Evolutionary conservation across 1,140 invertebrate species (phyloP).

Genomic region (Drosophila mojavensis): DNA sequence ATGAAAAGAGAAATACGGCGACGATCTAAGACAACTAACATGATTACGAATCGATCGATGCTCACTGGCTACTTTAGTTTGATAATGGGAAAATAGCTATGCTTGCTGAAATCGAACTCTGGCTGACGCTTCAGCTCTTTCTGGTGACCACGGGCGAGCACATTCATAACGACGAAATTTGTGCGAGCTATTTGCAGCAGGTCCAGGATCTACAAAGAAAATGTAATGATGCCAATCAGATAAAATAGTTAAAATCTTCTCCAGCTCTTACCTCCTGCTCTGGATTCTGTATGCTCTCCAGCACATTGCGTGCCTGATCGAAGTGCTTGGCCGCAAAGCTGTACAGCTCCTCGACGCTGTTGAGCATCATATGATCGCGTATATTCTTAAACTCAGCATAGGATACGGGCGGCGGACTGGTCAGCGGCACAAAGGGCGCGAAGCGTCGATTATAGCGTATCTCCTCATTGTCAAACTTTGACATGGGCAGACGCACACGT

Average conservation of each 20-base stretch:
- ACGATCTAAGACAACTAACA: slow-evolving; percentile 18
- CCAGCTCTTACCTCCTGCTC: slow-evolving; percentile 90
- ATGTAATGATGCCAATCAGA: neutral
- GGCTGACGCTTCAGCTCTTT: slow-evolving; percentile 92
- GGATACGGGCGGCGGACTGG: slow-evolving; percentile 95
- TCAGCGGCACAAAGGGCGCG: slow-evolving; percentile 92
- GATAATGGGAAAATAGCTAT: slow-evolving; percentile 96
- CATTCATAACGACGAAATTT: slow-evolving; percentile 97
- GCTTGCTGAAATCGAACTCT: slow-evolving; percentile 95
- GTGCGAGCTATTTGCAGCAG: slow-evolving; percentile 95
- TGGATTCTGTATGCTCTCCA: slow-evolving; percentile 91
- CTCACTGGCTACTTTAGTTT: slow-evolving; percentile 86
- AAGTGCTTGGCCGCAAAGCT: slow-evolving; percentile 94
- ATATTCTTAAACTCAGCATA: slow-evolving; percentile 93
- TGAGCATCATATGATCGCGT: slow-evolving; percentile 83
- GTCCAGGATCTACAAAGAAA: slow-evolving; percentile 88
- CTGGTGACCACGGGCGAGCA: slow-evolving; percentile 95
- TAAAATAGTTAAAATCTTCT: neutral
- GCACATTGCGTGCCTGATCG: slow-evolving; percentile 93
- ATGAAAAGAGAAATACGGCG: slow-evolving; percentile 12
- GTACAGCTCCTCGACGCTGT: slow-evolving; percentile 86
- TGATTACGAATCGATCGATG: slow-evolving; percentile 20
- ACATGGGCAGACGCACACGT: slow-evolving; percentile 89
- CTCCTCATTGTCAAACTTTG: slow-evolving; percentile 96
- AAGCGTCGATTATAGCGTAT: slow-evolving; percentile 97